Evolutionary conservation across 1,140 invertebrate genomes (phyloP), one percentile per base, ranked within the genome.

Genomic region (Druon quercuslanigerum): DNA sequence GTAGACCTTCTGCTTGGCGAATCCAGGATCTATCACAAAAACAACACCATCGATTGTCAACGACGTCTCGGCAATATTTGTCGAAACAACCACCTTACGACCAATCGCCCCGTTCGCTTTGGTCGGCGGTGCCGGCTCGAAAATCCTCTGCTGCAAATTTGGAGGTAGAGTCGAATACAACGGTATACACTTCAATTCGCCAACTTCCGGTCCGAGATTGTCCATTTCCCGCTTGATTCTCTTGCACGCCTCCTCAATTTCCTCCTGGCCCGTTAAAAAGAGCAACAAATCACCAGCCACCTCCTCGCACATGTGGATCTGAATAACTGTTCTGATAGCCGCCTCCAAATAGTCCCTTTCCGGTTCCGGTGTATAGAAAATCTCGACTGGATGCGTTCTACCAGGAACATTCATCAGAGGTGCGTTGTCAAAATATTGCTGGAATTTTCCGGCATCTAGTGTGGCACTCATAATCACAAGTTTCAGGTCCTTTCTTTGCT

Each of bases 11-110:
- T 99, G 99, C 90, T 99, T 99, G 0, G 98, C 98, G 93, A 99
- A 99, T 16, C 99, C 99, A n/a, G 99, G 98, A 93, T 99, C 99
- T 87, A 99, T 99, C 1, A 99, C 99, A 92, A 99, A 99, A 8
- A 99, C 99, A n/a, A 99, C 98, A 76, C 99, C 99, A 88, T 99
- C 99, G 86, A 99, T 99, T 1, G 99, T 99, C 6, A 99, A 92
- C 0, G 98, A 99, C 0, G 99, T 99, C 93, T 99, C 99, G 0
- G 99, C 99, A 84, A 99, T 99, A 88, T 99, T 99, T 0, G 99
- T 99, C 0, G 98, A 99, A 0, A 99, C 97, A 0, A 99, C 98
- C 20, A 98, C 95, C 92, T 99, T 99, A 19, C 98, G 92, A 0
- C 99, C 98, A 74, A 99, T 97, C 0, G 97, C 97, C 12, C 98